Percentiles rank a stretch among this genome's conserved stretches.
Evolutionary conservation across 2,888 invertebrate species (phyloP).

Genomic region (Lepidochrysops patricia): DNA sequence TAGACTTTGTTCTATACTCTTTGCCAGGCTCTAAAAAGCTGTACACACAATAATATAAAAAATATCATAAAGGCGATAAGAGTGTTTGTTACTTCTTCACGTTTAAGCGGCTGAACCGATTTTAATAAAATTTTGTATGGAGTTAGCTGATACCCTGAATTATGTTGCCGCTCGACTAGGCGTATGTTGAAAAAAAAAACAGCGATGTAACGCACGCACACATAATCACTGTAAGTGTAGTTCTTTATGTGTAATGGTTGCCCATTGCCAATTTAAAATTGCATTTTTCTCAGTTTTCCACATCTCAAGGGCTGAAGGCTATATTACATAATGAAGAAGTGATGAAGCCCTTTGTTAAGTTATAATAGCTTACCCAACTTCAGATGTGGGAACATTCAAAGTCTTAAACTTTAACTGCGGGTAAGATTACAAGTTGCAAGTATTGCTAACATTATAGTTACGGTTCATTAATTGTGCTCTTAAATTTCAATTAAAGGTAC

Average conservation of each 20-base stretch:
- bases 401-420: neutral
- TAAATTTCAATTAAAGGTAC: neutral
- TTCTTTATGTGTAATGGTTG: too few species aligned
- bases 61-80: too few species aligned
- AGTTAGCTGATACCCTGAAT: too few species aligned
- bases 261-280: too few species aligned
- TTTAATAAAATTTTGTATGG: too few species aligned
- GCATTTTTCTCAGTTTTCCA: too few species aligned
- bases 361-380: neutral
- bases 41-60: neutral
- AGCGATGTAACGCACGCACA: too few species aligned
- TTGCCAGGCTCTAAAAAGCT: neutral
- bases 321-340: neutral
- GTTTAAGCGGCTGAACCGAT: too few species aligned
- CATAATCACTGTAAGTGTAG: too few species aligned
- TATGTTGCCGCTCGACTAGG: too few species aligned
- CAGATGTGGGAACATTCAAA: neutral
- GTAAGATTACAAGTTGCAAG: neutral
- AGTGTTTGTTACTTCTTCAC: too few species aligned
- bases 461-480: neutral
- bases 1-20: neutral
- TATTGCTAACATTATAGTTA: neutral
- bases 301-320: neutral
- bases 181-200: too few species aligned
- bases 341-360: neutral